phyloP scores from a whole-genome alignment of 2,888 invertebrate genomes.

The Gymnosoma rotundatum region DNA sequence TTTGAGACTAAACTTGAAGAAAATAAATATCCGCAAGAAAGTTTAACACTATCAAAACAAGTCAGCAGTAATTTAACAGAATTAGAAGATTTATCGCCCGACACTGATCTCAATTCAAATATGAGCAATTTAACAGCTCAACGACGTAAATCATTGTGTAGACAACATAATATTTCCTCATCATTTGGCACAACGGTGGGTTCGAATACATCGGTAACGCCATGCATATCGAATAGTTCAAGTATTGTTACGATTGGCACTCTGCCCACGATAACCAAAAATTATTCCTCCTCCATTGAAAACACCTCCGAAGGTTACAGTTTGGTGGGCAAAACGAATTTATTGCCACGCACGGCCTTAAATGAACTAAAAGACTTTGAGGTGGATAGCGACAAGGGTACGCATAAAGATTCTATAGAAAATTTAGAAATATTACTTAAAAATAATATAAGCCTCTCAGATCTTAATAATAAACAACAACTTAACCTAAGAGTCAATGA shows the following conservation, averaged over 20 bases:
- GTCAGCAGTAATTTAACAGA: conserved; percentile 74
- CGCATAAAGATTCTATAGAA: conserved; percentile 81
- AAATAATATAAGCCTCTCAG: conserved; percentile 82
- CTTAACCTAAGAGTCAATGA: conserved; percentile 78
- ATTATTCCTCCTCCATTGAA: conserved; percentile 72
- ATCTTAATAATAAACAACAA: conserved; percentile 81
- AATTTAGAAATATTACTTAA: conserved; percentile 81
- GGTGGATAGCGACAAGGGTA: conserved; percentile 74
- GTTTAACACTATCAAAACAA: conserved; percentile 63
- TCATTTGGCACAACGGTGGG: conserved; percentile 80
- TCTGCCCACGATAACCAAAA: conserved; percentile 74
- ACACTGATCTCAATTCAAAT: conserved; percentile 80
- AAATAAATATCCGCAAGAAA: conserved; percentile 49
- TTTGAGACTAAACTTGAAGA: conserved; percentile 13
- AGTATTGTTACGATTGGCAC: conserved; percentile 77
- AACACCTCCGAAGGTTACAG: conserved; percentile 70
- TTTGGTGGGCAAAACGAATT: conserved; percentile 66
- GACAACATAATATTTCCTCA: conserved; percentile 81
- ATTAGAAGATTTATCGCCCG: conserved; percentile 77
- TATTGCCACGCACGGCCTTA: conserved; percentile 75
- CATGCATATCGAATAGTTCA: conserved; percentile 80
- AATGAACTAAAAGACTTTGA: conserved; percentile 79
- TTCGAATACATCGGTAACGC: conserved; percentile 79
- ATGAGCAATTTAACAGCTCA: conserved; percentile 80
- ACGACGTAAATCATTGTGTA: conserved; percentile 81